Evolutionary conservation across 2,888 invertebrate genomes (phyloP).

Genomic region (Lutraria lutraria): DNA sequence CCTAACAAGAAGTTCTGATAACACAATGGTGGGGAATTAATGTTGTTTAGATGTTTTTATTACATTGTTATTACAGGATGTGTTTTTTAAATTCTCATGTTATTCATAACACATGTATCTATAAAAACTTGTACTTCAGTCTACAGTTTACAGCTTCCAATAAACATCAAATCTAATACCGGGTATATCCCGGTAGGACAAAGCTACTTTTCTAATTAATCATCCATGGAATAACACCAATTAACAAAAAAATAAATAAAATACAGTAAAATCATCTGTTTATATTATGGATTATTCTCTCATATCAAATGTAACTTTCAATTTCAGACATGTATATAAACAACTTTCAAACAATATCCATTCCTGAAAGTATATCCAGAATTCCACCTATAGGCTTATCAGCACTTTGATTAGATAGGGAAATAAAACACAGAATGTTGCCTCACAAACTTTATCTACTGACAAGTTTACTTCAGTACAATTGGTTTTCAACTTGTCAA

Average conservation of each 20-base stretch:
- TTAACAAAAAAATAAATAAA: too few relatives aligned
- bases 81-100: background rate
- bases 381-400: background rate
- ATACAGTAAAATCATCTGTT: too few relatives aligned
- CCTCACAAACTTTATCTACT: background rate
- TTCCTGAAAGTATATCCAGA: background rate
- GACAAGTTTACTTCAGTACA: background rate
- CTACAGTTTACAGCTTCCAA: too few relatives aligned
- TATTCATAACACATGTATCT: background rate
- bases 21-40: background rate
- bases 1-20: background rate
- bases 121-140: too few relatives aligned
- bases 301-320: background rate
- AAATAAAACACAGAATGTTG: background rate
- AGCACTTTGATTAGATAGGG: background rate
- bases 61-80: background rate
- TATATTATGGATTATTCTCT: too few relatives aligned
- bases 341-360: background rate
- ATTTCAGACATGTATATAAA: background rate
- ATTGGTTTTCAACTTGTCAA: background rate
- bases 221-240: too few relatives aligned
- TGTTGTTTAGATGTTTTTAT: too few relatives aligned
- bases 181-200: too few relatives aligned
- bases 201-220: too few relatives aligned
- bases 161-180: too few relatives aligned